Evolutionary conservation across 2,113 vertebrate genomes (phyloP).

Genomic region (Nansenia antarctica): DNA sequence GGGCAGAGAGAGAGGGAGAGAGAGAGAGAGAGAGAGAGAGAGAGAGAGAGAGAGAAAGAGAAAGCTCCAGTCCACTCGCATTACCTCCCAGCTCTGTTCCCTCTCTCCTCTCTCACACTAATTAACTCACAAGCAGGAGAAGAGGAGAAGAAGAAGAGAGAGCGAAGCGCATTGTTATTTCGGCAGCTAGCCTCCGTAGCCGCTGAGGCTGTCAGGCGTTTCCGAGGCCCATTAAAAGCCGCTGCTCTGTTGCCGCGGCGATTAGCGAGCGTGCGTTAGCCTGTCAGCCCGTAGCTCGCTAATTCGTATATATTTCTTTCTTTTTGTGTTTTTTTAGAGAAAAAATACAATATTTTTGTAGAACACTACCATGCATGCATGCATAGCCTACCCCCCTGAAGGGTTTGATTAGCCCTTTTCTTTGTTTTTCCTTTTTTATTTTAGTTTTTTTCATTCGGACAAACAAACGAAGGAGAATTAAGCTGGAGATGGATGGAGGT

Average conservation of each 20-base stretch:
- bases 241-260: constrained; percentile 55
- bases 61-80: constrained; percentile 22
- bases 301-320: too few relatives aligned
- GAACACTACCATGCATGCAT: too few relatives aligned
- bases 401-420: too few relatives aligned
- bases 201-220: constrained; percentile 54
- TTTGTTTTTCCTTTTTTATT: too few relatives aligned
- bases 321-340: too few relatives aligned
- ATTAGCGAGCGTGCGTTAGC: constrained; percentile 41
- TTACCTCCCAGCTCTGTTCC: constrained; percentile 62
- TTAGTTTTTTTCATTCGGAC: too few relatives aligned
- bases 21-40: constrained; percentile 42
- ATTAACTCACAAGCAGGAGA: constrained; percentile 59
- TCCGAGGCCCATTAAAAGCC: constrained; percentile 65
- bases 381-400: too few relatives aligned
- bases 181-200: constrained; percentile 32
- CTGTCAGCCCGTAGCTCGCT: not conserved
- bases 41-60: constrained; percentile 39
- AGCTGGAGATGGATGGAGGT: too few relatives aligned
- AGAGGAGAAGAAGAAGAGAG: constrained; percentile 31
- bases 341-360: too few relatives aligned
- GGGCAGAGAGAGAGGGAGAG: constrained; percentile 44
- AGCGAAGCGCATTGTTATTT: constrained; percentile 49
- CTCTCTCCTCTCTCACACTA: constrained; percentile 56
- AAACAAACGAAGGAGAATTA: too few relatives aligned